These are phyloP conservation scores for Archaeoteleia sp. DNA, from an alignment of 2,888 invertebrate genomes.

Conservation along the genomic window DNA sequence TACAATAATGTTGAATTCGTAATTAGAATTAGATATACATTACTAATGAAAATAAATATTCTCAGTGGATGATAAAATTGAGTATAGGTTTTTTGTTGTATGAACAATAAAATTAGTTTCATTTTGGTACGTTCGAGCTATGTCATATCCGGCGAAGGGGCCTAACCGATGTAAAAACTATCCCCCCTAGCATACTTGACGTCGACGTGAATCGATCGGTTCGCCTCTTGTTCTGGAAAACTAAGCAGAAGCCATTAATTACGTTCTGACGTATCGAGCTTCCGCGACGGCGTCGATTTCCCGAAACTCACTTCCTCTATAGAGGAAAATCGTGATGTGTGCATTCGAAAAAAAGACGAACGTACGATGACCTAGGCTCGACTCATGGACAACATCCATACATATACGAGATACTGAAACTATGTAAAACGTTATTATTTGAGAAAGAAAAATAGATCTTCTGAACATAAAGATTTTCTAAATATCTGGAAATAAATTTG, in stretches of 20 bases:
- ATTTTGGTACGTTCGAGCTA: conserved; percentile 8
- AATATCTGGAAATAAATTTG: too few relatives aligned
- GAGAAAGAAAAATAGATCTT: too few relatives aligned
- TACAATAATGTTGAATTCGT: too few relatives aligned
- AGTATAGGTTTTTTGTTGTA: neutral
- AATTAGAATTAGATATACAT: too few relatives aligned
- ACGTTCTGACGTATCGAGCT: conserved; percentile 31
- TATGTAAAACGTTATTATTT: too few relatives aligned
- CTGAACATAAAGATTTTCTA: too few relatives aligned
- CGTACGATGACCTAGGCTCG: neutral
- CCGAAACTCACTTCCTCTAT: conserved; percentile 49
- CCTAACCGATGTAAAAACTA: conserved; percentile 21
- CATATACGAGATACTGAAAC: too few relatives aligned
- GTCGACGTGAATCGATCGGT: conserved; percentile 32
- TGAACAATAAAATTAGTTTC: conserved; percentile 8
- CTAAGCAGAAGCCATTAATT: conserved; percentile 33
- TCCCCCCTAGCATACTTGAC: conserved; percentile 11
- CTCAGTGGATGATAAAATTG: too few relatives aligned
- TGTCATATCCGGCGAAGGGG: conserved; percentile 16
- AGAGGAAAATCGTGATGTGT: conserved; percentile 57
- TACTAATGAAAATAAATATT: too few relatives aligned
- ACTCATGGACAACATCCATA: neutral
- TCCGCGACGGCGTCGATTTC: conserved; percentile 50
- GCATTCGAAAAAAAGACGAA: conserved; percentile 14
- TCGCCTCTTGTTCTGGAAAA: conserved; percentile 34